Conservation (phyloP, 2,888 invertebrate species). For the Nemotelus pantherinus region DNA sequence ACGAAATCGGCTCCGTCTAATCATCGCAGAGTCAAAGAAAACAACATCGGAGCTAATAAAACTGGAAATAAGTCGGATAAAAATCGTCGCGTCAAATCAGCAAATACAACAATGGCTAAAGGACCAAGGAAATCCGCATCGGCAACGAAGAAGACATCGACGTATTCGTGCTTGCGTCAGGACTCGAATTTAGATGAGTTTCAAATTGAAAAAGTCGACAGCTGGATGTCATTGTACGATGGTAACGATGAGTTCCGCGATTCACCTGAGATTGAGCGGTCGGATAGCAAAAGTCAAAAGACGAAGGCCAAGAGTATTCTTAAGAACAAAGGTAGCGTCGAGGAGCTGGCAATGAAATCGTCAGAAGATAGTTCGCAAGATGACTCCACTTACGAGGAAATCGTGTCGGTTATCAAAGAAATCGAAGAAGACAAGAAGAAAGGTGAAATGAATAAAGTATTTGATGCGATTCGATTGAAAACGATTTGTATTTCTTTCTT, state of each 20-base stretch:
- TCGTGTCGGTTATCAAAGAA: conserved; percentile 64
- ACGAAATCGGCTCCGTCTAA: conserved; percentile 50
- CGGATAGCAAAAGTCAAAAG: not conserved
- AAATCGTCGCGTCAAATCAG: conserved; percentile 51
- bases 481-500: not conserved
- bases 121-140: conserved; percentile 52
- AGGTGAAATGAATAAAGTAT: conserved; percentile 54
- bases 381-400: conserved; percentile 64
- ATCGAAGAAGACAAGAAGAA: conserved; percentile 64
- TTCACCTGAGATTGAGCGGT: conserved; percentile 15
- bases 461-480: not conserved
- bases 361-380: conserved; percentile 58
- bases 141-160: conserved; percentile 53
- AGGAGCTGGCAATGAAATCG: conserved; percentile 10
- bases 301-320: not conserved
- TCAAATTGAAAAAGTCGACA: conserved; percentile 64
- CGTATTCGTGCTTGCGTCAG: conserved; percentile 56
- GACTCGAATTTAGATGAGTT: conserved; percentile 63
- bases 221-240: conserved; percentile 64
- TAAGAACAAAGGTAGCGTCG: conserved; percentile 52
- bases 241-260: not conserved
- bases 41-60: conserved; percentile 54
- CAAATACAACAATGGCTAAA: conserved; percentile 23
- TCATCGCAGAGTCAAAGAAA: conserved; percentile 58
- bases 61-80: conserved; percentile 40